Percentiles rank a stretch among this genome's conserved stretches.
These are phyloP conservation scores for Cromileptes altivelis DNA, from an alignment of 2,113 vertebrate genomes.

Conservation along the genomic window DNA sequence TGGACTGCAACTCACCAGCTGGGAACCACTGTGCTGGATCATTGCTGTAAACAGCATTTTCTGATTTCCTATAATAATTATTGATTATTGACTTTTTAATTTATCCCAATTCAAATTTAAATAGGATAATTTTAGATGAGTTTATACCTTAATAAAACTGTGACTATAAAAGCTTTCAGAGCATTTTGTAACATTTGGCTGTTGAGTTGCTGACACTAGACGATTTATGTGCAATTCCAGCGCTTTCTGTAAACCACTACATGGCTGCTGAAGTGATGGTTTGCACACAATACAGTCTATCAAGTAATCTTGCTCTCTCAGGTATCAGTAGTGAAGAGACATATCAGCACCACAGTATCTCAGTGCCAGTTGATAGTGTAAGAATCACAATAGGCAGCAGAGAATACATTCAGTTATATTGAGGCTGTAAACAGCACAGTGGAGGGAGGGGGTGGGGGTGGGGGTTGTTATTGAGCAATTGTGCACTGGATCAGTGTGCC, in stretches of 20 bases:
- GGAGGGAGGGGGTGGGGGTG: too few species aligned
- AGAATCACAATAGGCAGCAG: neutral
- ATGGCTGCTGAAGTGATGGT: neutral
- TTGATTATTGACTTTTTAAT: neutral
- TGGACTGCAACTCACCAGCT: too few species aligned
- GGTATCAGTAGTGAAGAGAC: neutral
- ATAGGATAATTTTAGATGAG: neutral
- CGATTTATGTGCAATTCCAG: neutral
- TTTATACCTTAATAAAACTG: neutral
- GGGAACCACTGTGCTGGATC: too few species aligned
- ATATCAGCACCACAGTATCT: conserved; percentile 19
- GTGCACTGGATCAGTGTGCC: neutral
- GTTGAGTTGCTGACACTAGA: too few species aligned
- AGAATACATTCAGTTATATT: neutral
- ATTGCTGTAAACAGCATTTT: neutral
- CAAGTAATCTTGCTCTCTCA: conserved; percentile 17
- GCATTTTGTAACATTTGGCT: neutral
- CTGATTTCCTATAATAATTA: neutral
- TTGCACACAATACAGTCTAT: neutral
- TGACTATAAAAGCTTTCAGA: neutral
- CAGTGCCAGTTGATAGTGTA: conserved; percentile 1
- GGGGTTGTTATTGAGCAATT: neutral
- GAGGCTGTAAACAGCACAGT: neutral
- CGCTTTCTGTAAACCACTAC: neutral
- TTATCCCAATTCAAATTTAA: too few species aligned